Percentiles rank a stretch among this genome's conserved stretches.
phyloP scores from a whole-genome alignment of 2,888 invertebrate genomes.

The Chamaedrilus cognettii region DNA sequence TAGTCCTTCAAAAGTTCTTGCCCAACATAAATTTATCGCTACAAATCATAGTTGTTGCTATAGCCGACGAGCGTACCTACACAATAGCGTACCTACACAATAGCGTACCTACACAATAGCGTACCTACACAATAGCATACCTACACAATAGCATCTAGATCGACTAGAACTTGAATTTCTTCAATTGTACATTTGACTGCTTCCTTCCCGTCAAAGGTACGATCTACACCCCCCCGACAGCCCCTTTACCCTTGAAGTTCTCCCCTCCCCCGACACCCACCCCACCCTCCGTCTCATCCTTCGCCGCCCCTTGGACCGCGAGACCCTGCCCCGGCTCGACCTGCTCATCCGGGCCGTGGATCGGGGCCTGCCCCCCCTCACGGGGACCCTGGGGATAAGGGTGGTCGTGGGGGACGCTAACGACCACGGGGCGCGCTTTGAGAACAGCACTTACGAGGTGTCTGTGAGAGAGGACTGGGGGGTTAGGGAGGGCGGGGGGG shows the following conservation, averaged over 20 bases:
- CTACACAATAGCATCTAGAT: too few relatives aligned
- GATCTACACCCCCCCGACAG: background rate
- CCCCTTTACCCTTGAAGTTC: background rate
- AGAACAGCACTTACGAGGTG: background rate
- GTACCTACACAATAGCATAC: too few relatives aligned
- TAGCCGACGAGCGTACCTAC: too few relatives aligned
- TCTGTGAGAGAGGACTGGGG: background rate
- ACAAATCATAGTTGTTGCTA: too few relatives aligned
- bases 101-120: too few relatives aligned
- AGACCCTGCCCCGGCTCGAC: background rate
- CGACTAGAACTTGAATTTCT: too few relatives aligned
- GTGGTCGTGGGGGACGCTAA: background rate
- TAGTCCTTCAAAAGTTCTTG: too few relatives aligned
- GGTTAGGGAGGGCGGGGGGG: too few relatives aligned
- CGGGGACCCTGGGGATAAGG: background rate
- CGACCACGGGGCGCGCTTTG: background rate
- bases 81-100: too few relatives aligned
- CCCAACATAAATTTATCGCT: too few relatives aligned
- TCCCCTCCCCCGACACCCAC: background rate
- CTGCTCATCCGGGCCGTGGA: background rate
- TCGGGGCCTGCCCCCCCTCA: background rate
- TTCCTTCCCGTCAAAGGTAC: too few relatives aligned
- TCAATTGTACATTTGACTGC: too few relatives aligned
- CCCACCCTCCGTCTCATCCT: background rate
- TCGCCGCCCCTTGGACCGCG: background rate